These are phyloP conservation scores for Metallyticus violacea DNA, from an alignment of 2,888 invertebrate genomes.

Conservation along the genomic window DNA sequence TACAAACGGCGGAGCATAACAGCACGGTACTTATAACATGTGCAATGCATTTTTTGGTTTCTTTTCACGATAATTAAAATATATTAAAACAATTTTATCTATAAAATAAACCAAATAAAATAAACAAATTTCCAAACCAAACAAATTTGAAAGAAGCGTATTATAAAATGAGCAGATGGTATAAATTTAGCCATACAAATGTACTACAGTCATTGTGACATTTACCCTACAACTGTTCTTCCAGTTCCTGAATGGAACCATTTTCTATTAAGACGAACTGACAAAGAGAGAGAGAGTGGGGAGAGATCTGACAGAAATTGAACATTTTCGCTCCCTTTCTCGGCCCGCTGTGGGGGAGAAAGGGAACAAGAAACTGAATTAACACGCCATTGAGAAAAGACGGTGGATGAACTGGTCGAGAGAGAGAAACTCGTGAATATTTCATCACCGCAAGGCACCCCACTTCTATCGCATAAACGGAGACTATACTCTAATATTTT, in stretches of 20 bases:
- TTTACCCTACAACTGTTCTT: neutral
- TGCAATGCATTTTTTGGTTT: no score
- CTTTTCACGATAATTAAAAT: no score
- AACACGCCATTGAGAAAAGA: neutral
- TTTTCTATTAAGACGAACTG: constrained; percentile 3
- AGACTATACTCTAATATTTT: neutral
- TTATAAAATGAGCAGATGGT: neutral
- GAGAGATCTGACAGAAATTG: neutral
- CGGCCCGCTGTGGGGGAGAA: no score
- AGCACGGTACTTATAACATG: no score
- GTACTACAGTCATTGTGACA: neutral
- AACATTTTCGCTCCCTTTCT: neutral
- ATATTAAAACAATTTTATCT: no score
- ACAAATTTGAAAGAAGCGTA: no score
- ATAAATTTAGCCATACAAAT: neutral
- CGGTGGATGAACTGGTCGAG: neutral
- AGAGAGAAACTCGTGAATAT: neutral
- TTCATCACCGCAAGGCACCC: neutral
- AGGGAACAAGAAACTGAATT: neutral
- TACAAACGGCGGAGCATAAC: no score
- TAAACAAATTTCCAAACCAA: no score
- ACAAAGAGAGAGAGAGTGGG: neutral
- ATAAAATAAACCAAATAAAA: no score
- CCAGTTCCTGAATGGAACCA: neutral
- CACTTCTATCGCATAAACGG: neutral